A percentile compares a stretch with the other conserved stretches of the same genome.
phyloP scores from a whole-genome alignment of 2,797 vertebrate genomes.

The Melanotaenia parkinsoni region DNA sequence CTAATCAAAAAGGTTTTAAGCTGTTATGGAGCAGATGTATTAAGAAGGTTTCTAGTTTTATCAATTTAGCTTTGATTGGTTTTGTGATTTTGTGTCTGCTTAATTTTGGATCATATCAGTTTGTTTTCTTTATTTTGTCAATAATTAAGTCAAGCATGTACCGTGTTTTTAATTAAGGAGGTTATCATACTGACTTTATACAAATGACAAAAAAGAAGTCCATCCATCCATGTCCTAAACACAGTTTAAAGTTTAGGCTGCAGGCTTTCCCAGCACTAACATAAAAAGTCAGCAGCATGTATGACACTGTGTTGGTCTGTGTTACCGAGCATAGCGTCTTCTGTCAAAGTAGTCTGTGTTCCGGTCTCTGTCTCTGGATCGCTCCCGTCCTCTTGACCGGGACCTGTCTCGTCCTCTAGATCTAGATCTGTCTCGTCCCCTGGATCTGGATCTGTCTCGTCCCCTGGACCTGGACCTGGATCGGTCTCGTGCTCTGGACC shows the following conservation, averaged over 20 bases:
- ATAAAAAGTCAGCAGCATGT: neutral
- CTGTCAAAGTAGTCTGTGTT: constrained; percentile 65
- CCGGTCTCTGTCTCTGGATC: constrained; percentile 52
- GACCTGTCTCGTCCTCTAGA: constrained; percentile 36
- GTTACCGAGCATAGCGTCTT: constrained; percentile 69
- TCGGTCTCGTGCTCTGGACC: constrained; percentile 30
- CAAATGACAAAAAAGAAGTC: too few relatives aligned
- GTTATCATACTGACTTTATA: too few relatives aligned
- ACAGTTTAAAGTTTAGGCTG: neutral
- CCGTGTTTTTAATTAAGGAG: too few relatives aligned
- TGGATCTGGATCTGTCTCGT: constrained; percentile 32
- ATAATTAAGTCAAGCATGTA: too few relatives aligned
- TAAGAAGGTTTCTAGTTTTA: too few relatives aligned
- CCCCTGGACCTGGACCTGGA: constrained; percentile 54
- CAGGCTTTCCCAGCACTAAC: neutral
- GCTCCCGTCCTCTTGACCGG: constrained; percentile 32
- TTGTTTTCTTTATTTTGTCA: too few relatives aligned
- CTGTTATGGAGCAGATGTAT: too few relatives aligned
- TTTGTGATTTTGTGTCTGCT: too few relatives aligned
- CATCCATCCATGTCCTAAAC: neutral
- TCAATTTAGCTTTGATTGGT: too few relatives aligned
- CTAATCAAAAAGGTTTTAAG: too few relatives aligned
- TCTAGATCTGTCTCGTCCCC: constrained; percentile 42
- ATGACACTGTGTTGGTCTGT: neutral
- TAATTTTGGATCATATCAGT: too few relatives aligned